Evolutionary conservation across 2,113 vertebrate genomes (phyloP), one percentile per base, ranked within the genome.

Genomic region (Argyrosomus japonicus): DNA sequence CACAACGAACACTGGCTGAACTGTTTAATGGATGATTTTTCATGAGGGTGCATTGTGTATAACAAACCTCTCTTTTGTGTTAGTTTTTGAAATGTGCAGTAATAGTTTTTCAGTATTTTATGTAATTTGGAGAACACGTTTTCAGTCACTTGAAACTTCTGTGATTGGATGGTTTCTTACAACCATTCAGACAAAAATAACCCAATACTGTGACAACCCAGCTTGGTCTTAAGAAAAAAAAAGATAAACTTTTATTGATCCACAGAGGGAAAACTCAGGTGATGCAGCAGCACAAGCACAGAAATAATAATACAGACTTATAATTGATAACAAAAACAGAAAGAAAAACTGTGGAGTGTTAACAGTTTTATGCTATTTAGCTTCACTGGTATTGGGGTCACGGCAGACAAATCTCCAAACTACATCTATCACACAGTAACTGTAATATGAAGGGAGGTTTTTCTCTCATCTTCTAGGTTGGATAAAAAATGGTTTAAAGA

Each of bases 1-100:
- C 63, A 86, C 54, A 57, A 25, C 0, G 58, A 60, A 50, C 43
- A 64, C 47, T 36, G 71, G 25, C 68, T 76, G 62, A 64, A 78
- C n/a, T 25, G 29, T 68, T 25, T 77, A n/a, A 61, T 43, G 47
- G 56, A 75, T 54, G 54, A 77, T 68, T 76, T 86, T 79, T 69
- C 45, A 76, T 43, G 53, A 71, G 56, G 27, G 58, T 73, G n/a
- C 18, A 63, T 70, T 64, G 61, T 36, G 25, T 65, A 15, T 64
- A 60, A 54, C 21, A 27, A 13, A 48, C 17, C 14, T 19, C 13
- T 68, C 19, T 14, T 70, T 68, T 27, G n/a, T 32, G 21, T 57
- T 73, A 2, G 47, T 51, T 74, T 86, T 61, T n/a, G 4, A 15
- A 71, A 40, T 15, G n/a, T 45, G 17, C 15, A 32, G 19, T 32